Evolutionary conservation across 2,113 vertebrate species (phyloP), one percentile per base, ranked within the genome.

Genomic region (Caranx ignobilis): DNA sequence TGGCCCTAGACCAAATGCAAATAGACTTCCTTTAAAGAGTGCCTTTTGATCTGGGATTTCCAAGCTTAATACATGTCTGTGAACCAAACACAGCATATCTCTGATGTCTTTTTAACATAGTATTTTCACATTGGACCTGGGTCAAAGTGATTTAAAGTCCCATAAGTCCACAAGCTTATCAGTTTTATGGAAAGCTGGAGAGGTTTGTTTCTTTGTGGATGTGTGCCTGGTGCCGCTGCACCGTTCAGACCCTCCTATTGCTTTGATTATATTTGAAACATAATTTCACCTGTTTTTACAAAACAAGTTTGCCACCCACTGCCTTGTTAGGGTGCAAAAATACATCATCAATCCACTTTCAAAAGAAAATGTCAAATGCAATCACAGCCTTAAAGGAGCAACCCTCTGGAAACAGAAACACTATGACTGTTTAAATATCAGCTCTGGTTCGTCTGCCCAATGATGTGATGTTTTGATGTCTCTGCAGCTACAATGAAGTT

Each of bases 241-340:
- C 56, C 64, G 77, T 21, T 64, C 74, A 76, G 83, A 37, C 70
- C 84, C 63, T 79, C 72, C 59, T 81, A 82, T 71, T 75, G 84
- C 85, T 88, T 75, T 79, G 85, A 84, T 73, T 82, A 71, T 48
- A 34, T 90, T 89, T 87, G 76, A 84, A 76, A 89, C 65, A 52
- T 71, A 83, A 37, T 85, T 84, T 87, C 75, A 88, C 81, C 35
- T 82, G 69, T 67, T 87, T 82, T 76, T 26, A 67, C 47, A 63
- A 84, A 77, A 79, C 34, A 75, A 62, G 18, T 84, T 87, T 79
- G 57, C 63, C 48, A 68, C 64, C 56, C 31, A 65, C 48, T 66
- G 52, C 18, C 79, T 76, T 55, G 70, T 62, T 61, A 43, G n/a
- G 11, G 50, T 76, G 32, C 43, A 73, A 69, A 81, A 69, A 74